Evolutionary conservation across 1,140 invertebrate genomes (phyloP), one percentile per base, ranked within the genome.

Genomic region (Macrobrachium nipponense): DNA sequence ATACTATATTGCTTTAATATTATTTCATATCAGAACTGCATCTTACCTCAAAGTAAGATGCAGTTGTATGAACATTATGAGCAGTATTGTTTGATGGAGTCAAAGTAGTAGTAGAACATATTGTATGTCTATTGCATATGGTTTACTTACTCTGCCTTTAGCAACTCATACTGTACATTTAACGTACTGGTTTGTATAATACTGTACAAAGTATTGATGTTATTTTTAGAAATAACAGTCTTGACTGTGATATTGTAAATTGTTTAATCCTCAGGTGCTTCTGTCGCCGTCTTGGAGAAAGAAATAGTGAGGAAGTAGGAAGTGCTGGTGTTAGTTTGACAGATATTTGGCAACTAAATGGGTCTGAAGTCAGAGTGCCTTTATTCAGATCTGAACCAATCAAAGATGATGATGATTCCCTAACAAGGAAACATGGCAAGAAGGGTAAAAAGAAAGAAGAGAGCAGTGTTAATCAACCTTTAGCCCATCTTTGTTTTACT

Each of bases 271-370:
- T 17, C 68, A 86, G 83, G 43, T 79, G 76, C 75, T 66, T 86
- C 20, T 86, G 83, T 86, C 83, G 83, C n/a, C 83, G 83, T 10
- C 68, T 86, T 64, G 83, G 83, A 20, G 83, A 86, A 36, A 58
- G 77, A 62, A 77, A 86, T 17, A 86, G 78, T 62, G 83, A 80
- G 17, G 83, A 86, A 23, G 83, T 86, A 8, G 83, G 83, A 66
- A 86, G 83, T 62, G 77, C 83, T 6, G 72, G 77, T 59, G 61
- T 86, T 51, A 86, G 77, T 58, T 51, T 86, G 51, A 43, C 72
- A 77, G 83, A 86, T 18, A 61, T 86, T 51, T 86, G 83, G 83
- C 64, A 86, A 64, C 77, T 79, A 7, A 86, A 80, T 75, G 83
- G 83, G n/a, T 86, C 83, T 14, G 20, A 79, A 68, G 83, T 86